Base-by-base conservation (phyloP, 2,113 vertebrate species). In the Cyphomyrus plagiostoma region DNA sequence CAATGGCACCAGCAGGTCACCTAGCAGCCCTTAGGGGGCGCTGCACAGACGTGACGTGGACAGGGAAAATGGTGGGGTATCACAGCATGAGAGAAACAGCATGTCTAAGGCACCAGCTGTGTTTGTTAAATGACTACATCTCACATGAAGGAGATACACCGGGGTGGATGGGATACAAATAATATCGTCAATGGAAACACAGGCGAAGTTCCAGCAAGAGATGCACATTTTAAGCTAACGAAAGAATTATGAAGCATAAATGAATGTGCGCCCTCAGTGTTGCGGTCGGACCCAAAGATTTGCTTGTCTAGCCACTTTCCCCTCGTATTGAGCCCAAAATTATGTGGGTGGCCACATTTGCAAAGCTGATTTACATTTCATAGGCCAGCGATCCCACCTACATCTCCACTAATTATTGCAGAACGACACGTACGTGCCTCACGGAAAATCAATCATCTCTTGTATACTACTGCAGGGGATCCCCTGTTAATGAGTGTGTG, bases 281-380 rank as follows among this genome's bases (percentile, higher is more conserved):
- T 19, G 52, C 6, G 80, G 50, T 62, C 23, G 53, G 52, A 89
- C 35, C 39, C 52, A 62, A 52, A 52, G 80, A 89, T 89, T 89
- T 89, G 89, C 52, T 0, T 85, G 52, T 58, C 50, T 39, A 82
- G 17, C 5, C 74, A 89, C 80, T 82, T 62, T 84, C 89, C 52
- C 39, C 77, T 82, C n/a, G 1, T 89, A 30, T 39, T 84, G 80
- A 89, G 48, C 52, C 4, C 50, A n/a, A 74, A 15, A 49, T 82
- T 84, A 50, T 17, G 50, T 89, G 77, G 88, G 66, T 42, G 23
- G 70, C 1, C 70, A 80, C 39, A 83, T 89, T 89, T 84, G 30
- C 86, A 58, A 42, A 35, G 17, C 85, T 30, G 85, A 35, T 87
- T 87, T 87, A 48, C 49, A 89, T 89, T 83, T 17, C 50, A 74